Evolutionary conservation across 2,113 vertebrate species (phyloP), one percentile per base, ranked within the genome.

Genomic region (Toxostoma redivivum): DNA sequence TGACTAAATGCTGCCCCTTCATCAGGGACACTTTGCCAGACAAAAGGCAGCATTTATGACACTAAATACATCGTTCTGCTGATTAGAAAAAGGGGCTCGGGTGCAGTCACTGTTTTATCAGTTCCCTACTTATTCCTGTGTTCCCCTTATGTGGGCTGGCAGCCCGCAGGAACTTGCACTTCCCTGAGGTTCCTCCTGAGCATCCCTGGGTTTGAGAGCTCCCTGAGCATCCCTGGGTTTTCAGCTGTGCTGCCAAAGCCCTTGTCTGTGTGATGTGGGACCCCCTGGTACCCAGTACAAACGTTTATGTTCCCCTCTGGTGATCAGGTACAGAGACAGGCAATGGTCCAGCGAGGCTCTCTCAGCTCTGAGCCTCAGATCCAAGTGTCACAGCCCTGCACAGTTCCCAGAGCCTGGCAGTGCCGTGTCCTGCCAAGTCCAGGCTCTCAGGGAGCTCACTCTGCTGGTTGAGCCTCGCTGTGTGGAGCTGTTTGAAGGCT

Each of bases 221-320:
- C 13, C 28, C 20, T 31, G 50, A 80, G 67, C 60, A 33, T 3
- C 8, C 8, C 25, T 50, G 48, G 48, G 48, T 50, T 24, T 47
- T 27, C 71, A 62, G 47, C 31, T 57, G 51, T 58, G 67, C 58
- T 58, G 37, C 37, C 37, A 25, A 48, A 50, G 28, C 37, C 17
- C 13, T 45, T 4, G 3, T 14, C 31, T 4, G 3, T 6, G n/a
- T 6, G 56, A 0, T 1, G 1, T 21, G 57, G 74, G 35, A 64
- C 42, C 3, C 44, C 53, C 42, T 27, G 48, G 62, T 13, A 9
- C 23, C 33, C 67, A 62, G 56, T 51, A 17, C 28, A 5, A 8
- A 5, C 27, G 57, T 8, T 47, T 42, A 37, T 47, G 3, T 2
- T 67, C 18, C 50, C 12, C 50, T 31, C 8, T 1, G 0, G 23